A percentile compares a stretch with the other conserved stretches of the same genome.
phyloP scores from a whole-genome alignment of 2,113 vertebrate species.

The Notothenia coriiceps region DNA sequence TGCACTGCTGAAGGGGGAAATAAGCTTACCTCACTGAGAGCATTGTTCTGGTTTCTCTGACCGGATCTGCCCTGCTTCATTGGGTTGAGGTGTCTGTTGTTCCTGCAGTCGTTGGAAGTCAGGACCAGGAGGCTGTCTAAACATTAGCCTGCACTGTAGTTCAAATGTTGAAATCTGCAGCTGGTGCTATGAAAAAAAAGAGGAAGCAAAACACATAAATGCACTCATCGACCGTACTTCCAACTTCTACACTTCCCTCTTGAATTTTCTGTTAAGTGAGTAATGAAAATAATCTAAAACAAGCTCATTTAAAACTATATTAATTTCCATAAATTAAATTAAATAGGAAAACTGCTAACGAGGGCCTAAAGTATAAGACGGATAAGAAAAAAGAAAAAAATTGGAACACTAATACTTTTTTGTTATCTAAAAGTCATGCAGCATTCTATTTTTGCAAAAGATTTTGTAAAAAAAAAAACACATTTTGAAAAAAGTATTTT shows the following conservation, averaged over 20 bases:
- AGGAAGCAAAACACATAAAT: conserved; percentile 10
- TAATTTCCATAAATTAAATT: no score
- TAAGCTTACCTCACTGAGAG: conserved; percentile 50
- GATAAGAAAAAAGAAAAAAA: no score
- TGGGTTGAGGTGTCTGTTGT: conserved; percentile 30
- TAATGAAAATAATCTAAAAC: background rate
- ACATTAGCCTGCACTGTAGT: conserved; percentile 44
- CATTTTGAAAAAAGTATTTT: background rate
- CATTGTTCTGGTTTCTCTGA: conserved; percentile 55
- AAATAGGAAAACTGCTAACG: no score
- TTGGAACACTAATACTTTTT: no score
- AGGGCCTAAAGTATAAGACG: no score
- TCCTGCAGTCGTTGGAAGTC: conserved; percentile 25
- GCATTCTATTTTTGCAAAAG: background rate
- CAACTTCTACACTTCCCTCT: conserved; percentile 1
- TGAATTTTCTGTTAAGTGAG: background rate
- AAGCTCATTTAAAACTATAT: background rate
- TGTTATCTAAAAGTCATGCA: no score
- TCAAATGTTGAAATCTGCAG: conserved; percentile 64
- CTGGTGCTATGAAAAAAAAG: conserved; percentile 35
- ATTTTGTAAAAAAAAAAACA: background rate
- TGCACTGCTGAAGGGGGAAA: conserved; percentile 14
- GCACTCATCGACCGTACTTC: background rate
- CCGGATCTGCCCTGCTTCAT: conserved; percentile 50
- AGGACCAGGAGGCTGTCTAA: conserved; percentile 58